Evolutionary conservation across 1,140 invertebrate species (phyloP).

Genomic region (Lordiphosa collinella): DNA sequence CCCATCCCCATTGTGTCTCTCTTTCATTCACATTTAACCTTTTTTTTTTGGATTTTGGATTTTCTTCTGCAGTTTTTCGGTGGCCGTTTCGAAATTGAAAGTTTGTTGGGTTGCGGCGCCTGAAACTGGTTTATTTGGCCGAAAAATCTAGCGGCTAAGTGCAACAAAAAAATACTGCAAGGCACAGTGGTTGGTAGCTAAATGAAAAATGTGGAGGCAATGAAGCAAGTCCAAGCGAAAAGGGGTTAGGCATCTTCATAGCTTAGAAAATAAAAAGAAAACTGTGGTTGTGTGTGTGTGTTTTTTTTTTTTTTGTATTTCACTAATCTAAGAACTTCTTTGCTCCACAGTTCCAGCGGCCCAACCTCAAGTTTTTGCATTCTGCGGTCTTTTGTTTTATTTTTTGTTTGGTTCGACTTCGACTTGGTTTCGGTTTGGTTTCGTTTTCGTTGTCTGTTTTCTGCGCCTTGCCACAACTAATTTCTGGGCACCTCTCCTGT

Average conservation of each 20-base stretch:
- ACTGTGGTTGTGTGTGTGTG: too few species aligned
- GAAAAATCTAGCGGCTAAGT: conserved; percentile 18
- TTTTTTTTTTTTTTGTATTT: too few species aligned
- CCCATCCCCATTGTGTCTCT: conserved; percentile 11
- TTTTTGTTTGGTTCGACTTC: conserved; percentile 21
- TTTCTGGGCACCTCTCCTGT: conserved; percentile 68
- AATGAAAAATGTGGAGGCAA: neutral
- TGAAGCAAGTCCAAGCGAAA: neutral
- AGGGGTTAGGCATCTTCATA: neutral
- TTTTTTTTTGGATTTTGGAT: conserved; percentile 23
- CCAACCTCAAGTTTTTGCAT: conserved; percentile 49
- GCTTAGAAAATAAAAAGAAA: too few species aligned
- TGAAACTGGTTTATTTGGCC: conserved; percentile 60
- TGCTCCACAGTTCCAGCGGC: neutral
- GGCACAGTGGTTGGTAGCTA: conserved; percentile 6
- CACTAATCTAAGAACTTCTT: too few species aligned
- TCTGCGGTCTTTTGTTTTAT: conserved; percentile 40
- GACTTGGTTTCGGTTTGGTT: conserved; percentile 5
- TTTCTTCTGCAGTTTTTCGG: conserved; percentile 15
- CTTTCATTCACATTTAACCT: conserved; percentile 63
- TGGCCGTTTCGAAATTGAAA: conserved; percentile 68
- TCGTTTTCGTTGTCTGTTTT: conserved; percentile 16
- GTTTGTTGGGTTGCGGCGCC: conserved; percentile 51
- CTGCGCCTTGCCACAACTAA: conserved; percentile 53
- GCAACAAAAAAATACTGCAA: conserved; percentile 17